Evolutionary conservation across 2,113 vertebrate species (phyloP).

Genomic region (Himantopus leucocephalus): DNA sequence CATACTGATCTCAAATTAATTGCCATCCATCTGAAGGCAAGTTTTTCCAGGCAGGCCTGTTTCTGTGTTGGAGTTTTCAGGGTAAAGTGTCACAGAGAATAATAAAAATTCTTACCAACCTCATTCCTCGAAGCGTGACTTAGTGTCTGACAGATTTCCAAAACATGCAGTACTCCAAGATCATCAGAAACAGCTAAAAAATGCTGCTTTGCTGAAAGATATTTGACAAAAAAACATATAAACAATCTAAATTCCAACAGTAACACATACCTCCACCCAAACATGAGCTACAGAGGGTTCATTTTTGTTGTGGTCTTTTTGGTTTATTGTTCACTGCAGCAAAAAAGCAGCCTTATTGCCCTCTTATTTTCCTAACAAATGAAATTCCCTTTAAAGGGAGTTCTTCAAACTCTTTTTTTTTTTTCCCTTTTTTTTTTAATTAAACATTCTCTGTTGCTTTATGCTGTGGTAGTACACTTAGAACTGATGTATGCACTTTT

Average conservation of each 20-base stretch:
- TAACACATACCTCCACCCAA: background rate
- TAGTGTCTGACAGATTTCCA: slow-evolving; percentile 84
- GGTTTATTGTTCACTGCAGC: background rate
- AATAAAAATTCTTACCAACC: slow-evolving; percentile 73
- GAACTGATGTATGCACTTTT: background rate
- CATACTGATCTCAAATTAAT: background rate
- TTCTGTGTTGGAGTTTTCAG: background rate
- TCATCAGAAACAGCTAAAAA: slow-evolving; percentile 86
- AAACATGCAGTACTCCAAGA: slow-evolving; percentile 81
- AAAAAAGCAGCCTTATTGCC: background rate
- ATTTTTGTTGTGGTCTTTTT: background rate
- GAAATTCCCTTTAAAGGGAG: background rate
- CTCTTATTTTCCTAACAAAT: background rate
- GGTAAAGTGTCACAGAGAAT: background rate
- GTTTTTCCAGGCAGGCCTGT: background rate
- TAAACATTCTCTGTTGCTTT: background rate
- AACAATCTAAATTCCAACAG: background rate
- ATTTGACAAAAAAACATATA: background rate
- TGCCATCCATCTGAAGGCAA: background rate
- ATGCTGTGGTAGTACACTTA: background rate
- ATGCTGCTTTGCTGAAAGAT: slow-evolving; percentile 83
- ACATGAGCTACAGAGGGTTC: background rate
- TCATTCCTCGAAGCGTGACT: slow-evolving; percentile 76
- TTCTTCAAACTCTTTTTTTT: background rate
- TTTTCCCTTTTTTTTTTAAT: background rate